phyloP scores from a whole-genome alignment of 1,140 invertebrate species.

The Drosophila rhopaloa region DNA sequence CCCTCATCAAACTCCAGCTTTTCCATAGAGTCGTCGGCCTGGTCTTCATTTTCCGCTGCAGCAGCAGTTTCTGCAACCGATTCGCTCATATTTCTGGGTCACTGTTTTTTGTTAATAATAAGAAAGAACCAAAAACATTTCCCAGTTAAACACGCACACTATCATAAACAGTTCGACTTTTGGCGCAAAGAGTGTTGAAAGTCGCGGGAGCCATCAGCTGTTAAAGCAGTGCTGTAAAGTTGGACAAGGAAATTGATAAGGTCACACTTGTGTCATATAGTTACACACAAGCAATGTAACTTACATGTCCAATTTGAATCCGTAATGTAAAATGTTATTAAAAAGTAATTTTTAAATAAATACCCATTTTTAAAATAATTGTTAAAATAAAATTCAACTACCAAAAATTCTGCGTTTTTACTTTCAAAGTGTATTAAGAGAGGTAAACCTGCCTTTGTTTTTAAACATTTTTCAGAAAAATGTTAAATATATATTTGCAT shows the following conservation, averaged over 20 bases:
- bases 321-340: too few relatives aligned
- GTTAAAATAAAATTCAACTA: too few relatives aligned
- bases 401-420: too few relatives aligned
- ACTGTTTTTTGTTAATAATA: constrained; percentile 35
- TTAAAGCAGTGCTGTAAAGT: not conserved
- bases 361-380: too few relatives aligned
- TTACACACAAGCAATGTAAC: not conserved
- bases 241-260: too few relatives aligned
- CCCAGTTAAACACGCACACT: constrained; percentile 50
- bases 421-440: too few relatives aligned
- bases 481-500: too few relatives aligned
- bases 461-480: too few relatives aligned
- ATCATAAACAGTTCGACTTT: constrained; percentile 33
- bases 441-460: too few relatives aligned
- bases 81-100: constrained; percentile 72
- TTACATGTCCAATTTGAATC: not conserved
- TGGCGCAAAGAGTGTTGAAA: constrained; percentile 58
- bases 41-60: constrained; percentile 58
- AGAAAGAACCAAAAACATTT: constrained; percentile 46
- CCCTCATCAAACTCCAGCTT: constrained; percentile 68
- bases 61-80: constrained; percentile 57
- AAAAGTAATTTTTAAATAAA: too few relatives aligned
- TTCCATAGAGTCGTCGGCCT: constrained; percentile 66
- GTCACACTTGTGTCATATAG: constrained; percentile 1
- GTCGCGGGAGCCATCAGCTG: constrained; percentile 36